These are phyloP conservation scores for Pseudococcus viburni DNA, from an alignment of 2,888 invertebrate species.

Conservation along the genomic window DNA sequence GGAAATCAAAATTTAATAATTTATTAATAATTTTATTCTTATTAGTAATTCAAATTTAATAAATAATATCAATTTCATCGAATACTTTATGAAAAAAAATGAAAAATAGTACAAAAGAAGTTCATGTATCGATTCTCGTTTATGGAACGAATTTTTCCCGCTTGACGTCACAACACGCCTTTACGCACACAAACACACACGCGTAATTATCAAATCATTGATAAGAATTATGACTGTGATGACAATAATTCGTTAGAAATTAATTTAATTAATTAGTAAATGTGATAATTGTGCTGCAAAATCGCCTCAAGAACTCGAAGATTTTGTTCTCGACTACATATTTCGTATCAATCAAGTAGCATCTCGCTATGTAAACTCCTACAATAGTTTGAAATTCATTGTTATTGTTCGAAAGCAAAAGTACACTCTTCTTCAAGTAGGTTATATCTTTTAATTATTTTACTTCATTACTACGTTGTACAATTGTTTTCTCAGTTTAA, in stretches of 20 bases:
- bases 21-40: no score
- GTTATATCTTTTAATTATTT: neutral
- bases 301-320: neutral
- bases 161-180: slow-evolving; percentile 24
- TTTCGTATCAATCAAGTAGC: neutral
- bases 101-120: neutral
- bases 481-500: neutral
- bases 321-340: neutral
- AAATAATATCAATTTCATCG: neutral
- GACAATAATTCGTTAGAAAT: slow-evolving; percentile 17
- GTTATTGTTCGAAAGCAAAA: neutral
- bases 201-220: neutral
- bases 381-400: slow-evolving; percentile 3
- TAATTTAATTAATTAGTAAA: slow-evolving; percentile 32
- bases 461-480: neutral
- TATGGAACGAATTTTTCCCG: neutral
- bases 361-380: slow-evolving; percentile 3
- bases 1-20: no score
- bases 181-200: slow-evolving; percentile 12
- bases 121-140: neutral
- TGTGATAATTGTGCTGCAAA: slow-evolving; percentile 3
- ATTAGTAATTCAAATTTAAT: neutral
- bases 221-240: slow-evolving; percentile 49
- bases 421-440: neutral
- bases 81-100: neutral